phyloP scores from a whole-genome alignment of 2,888 invertebrate species.

The Drosophila stalkeri region DNA sequence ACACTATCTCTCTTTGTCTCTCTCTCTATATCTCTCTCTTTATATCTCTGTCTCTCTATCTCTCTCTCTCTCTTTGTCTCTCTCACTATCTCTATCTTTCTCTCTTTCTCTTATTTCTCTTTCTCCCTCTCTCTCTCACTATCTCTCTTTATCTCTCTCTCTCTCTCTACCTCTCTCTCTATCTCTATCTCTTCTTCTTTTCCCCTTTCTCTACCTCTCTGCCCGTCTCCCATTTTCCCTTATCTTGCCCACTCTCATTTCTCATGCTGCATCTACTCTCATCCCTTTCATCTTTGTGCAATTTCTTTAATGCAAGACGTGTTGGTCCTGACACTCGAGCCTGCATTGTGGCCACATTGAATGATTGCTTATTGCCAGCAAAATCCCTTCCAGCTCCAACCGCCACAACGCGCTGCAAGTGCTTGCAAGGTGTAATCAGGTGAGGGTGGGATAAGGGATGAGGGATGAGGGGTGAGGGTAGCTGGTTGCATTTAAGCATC shows the following conservation, averaged over 20 bases:
- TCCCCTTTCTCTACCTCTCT: neutral
- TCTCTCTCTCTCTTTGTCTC: neutral
- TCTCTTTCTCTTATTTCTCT: neutral
- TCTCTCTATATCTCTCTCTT: constrained; percentile 26
- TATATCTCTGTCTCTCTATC: too few species aligned
- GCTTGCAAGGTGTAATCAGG: too few species aligned
- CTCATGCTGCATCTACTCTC: constrained; percentile 14
- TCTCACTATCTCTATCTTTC: neutral
- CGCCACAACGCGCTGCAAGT: neutral
- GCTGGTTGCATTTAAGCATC: constrained; percentile 66
- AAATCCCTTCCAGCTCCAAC: neutral
- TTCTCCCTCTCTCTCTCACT: neutral
- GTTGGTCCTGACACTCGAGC: constrained; percentile 6
- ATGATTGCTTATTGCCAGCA: constrained; percentile 74
- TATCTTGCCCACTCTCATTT: constrained; percentile 24
- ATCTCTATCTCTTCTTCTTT: neutral
- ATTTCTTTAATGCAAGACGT: constrained; percentile 64
- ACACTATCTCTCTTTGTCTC: neutral
- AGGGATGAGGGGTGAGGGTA: too few species aligned
- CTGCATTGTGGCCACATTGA: constrained; percentile 62
- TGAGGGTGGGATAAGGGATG: too few species aligned
- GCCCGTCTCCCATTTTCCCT: neutral
- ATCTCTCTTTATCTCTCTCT: neutral
- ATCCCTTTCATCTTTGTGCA: constrained; percentile 25
- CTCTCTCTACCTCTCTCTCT: neutral